These are phyloP conservation scores for Pao palembangensis DNA, from an alignment of 2,113 vertebrate species.

Conservation along the genomic window DNA sequence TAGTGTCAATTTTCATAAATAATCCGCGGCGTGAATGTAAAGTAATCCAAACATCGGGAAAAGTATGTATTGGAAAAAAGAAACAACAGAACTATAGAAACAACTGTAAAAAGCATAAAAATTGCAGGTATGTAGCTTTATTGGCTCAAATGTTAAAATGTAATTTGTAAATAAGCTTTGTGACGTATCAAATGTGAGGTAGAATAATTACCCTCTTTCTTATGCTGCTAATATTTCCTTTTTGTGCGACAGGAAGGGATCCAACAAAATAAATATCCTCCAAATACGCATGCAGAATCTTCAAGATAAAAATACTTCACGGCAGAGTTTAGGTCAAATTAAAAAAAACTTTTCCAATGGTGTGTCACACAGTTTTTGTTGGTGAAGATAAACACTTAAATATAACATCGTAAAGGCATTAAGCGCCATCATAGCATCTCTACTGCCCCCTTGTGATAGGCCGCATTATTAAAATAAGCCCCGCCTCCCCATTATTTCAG, in stretches of 20 bases:
- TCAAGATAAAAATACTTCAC: constrained; percentile 13
- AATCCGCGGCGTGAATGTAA: constrained; percentile 2
- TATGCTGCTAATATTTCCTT: neutral
- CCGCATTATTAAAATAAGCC: too few species aligned
- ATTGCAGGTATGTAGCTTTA: too few species aligned
- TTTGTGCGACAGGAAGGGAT: too few species aligned
- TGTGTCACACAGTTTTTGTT: constrained; percentile 4
- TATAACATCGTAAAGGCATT: too few species aligned
- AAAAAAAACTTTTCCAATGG: constrained; percentile 7
- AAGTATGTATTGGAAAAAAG: neutral
- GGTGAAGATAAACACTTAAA: too few species aligned
- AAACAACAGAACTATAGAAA: neutral
- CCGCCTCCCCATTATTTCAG: too few species aligned
- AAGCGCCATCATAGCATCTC: too few species aligned
- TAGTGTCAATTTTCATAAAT: constrained; percentile 36
- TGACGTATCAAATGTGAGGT: neutral
- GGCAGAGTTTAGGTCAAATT: constrained; percentile 13
- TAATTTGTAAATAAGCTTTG: neutral
- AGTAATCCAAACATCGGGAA: neutral
- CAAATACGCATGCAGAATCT: neutral
- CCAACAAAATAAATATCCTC: too few species aligned
- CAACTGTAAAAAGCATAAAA: too few species aligned
- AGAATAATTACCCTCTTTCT: neutral
- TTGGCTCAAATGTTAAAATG: neutral
- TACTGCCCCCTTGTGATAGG: too few species aligned